Evolutionary conservation across 2,113 vertebrate species (phyloP).

Genomic region (Dasypus novemcinctus): DNA sequence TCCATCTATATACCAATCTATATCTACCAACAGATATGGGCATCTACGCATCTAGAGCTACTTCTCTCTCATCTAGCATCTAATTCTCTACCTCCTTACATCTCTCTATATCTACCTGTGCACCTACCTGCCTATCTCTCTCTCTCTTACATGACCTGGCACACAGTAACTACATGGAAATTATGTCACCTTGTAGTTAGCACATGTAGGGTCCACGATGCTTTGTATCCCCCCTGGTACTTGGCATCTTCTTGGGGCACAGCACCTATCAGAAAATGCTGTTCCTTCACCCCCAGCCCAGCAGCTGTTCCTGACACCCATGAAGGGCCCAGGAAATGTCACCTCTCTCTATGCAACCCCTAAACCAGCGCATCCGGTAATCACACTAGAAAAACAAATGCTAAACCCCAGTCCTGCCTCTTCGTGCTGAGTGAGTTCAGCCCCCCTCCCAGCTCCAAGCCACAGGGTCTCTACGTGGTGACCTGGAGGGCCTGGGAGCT

Average conservation of each 20-base stretch:
- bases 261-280: background rate
- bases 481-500: accelerated
- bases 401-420: background rate
- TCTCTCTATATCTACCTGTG: too few relatives aligned
- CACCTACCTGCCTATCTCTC: too few relatives aligned
- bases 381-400: background rate
- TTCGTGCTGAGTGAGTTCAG: background rate
- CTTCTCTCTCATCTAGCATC: too few relatives aligned
- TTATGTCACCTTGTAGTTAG: background rate
- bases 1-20: too few relatives aligned
- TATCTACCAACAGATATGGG: too few relatives aligned
- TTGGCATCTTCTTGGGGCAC: background rate
- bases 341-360: background rate
- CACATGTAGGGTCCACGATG: background rate
- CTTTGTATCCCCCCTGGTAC: background rate
- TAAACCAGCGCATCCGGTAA: background rate
- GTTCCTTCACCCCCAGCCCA: background rate
- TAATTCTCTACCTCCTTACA: too few relatives aligned
- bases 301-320: background rate
- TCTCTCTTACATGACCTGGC: background rate
- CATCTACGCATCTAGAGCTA: too few relatives aligned
- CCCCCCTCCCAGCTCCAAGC: background rate
- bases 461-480: background rate
- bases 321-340: background rate
- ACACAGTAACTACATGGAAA: background rate